Base-by-base conservation (phyloP, 2,113 vertebrate species). In the Chaenocephalus aceratus region DNA sequence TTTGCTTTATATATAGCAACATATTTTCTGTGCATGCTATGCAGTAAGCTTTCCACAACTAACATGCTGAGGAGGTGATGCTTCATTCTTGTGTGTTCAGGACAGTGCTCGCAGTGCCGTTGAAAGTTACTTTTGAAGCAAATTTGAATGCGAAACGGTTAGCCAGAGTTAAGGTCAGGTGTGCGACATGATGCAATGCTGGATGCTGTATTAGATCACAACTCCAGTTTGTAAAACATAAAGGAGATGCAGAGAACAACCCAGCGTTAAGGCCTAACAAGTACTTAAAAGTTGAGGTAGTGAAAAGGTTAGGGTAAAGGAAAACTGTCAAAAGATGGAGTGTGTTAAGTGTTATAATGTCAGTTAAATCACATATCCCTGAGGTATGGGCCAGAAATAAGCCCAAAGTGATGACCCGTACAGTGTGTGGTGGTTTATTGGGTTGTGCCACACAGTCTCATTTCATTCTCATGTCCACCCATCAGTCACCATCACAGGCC, bases 401-500 rank as follows among this genome's bases (percentile, higher is more conserved):
- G 21, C 52, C 65, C 46, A 30, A 54, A 79, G 65, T 13, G 6
- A 54, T 62, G 68, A 45, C 34, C 6, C 34, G 68, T 44, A 44
- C 8, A 44, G 68, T 44, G 3, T 6, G 52, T 26, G 9, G 46
- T 26, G 56, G 54, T 57, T n/a, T 14, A 51, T 62, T 49, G 64
- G 30, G 36, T 23, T 21, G 52, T 59, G 53, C 48, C 59, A 6
- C 60, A 52, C 51, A 5, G 63, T 61, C 52, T 79, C 54, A 76
- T 82, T 85, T 69, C 82, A 68, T 57, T 83, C 57, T 51, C 59
- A 9, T 49, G 86, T 82, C 70, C 80, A 65, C 44, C 68, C 65
- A 84, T 89, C 90, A 89, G 71, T 82, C 84, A 76, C 61, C 71
- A 71, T 83, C 72, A 10, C 36, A 34, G 76, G 76, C 71, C 51